Base-by-base conservation (phyloP, 1,140 invertebrate species). In the Antheraea pernyi region DNA sequence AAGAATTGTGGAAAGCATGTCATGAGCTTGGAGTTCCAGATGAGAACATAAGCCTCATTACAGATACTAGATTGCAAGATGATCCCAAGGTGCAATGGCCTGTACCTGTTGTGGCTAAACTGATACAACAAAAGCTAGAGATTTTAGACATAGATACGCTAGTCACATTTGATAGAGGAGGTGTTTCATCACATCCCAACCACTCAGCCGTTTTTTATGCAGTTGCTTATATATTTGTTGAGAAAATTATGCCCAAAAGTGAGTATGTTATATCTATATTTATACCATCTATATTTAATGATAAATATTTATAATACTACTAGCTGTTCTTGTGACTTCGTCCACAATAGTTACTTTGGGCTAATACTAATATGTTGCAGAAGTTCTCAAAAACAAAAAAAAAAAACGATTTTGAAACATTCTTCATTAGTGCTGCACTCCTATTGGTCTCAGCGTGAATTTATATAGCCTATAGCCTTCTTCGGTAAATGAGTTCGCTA, bases 111-210 rank as follows among this genome's bases (percentile, higher is more conserved):
- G 91, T 98, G 61, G 94, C 96, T 16, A 94, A 95, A 60, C 92
- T 95, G 64, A 94, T 99, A 80, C 89, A 96, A 37, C 94, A 96
- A 61, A 93, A 95, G 61, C 89, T 98, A 65, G 95, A 97, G 88
- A 92, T 93, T 59, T 93, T 97, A 68, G 94, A 95, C 83, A 97
- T 98, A 80, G 95, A 97, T 80, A 96, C 96, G 19, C 93, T 99
- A 66, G 95, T 99, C 59, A 99, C 98, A 46, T 99, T 99, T 93
- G 98, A 99, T 92, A 95, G 95, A 82, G 92, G 95, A 83, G 98
- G 98, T 63, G 95, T 99, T 6, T 98, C 97, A 79, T 95, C 95
- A 9, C 98, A 99, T 93, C 92, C 94, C 36, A 99, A 99, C 93
- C 98, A 99, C 88, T 95, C 94, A 73, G 95, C 97, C 61, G 94